Percentiles rank a stretch among this genome's conserved stretches.
phyloP scores from a whole-genome alignment of 2,888 invertebrate species.

The Diabrotica balteata region DNA sequence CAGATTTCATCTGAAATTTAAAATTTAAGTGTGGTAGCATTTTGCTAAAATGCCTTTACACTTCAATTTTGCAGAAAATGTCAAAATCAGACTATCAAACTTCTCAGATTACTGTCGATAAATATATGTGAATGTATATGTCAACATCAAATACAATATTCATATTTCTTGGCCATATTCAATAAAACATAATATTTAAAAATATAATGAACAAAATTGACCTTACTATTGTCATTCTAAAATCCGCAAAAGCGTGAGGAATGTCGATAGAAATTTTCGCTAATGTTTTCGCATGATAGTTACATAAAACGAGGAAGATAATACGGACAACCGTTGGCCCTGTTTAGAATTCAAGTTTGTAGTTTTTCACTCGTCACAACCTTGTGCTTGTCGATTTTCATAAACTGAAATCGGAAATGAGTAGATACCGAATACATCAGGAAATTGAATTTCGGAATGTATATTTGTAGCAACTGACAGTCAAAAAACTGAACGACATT shows the following conservation, averaged over 20 bases:
- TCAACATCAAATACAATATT: not conserved
- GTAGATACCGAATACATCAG: not conserved
- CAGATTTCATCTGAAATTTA: too few species aligned
- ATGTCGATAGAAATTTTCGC: not conserved
- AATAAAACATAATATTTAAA: not conserved
- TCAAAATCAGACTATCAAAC: too few species aligned
- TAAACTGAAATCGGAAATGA: slow-evolving; percentile 6
- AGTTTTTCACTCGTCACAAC: slow-evolving; percentile 1
- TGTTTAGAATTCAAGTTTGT: slow-evolving; percentile 1
- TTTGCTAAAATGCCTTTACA: too few species aligned
- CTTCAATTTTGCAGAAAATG: too few species aligned
- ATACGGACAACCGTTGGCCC: not conserved
- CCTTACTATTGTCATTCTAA: not conserved
- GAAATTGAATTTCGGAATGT: not conserved
- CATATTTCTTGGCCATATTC: not conserved
- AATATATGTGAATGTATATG: not conserved
- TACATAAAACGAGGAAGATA: not conserved
- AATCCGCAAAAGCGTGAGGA: not conserved
- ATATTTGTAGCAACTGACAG: not conserved
- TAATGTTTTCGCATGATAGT: not conserved
- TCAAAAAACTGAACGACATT: not conserved
- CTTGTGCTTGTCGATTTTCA: slow-evolving; percentile 6
- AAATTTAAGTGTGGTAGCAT: too few species aligned
- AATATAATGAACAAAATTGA: not conserved
- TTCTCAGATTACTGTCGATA: too few species aligned